Evolutionary conservation across 2,888 invertebrate genomes (phyloP), one percentile per base, ranked within the genome.

Genomic region (Philereme transversata): DNA sequence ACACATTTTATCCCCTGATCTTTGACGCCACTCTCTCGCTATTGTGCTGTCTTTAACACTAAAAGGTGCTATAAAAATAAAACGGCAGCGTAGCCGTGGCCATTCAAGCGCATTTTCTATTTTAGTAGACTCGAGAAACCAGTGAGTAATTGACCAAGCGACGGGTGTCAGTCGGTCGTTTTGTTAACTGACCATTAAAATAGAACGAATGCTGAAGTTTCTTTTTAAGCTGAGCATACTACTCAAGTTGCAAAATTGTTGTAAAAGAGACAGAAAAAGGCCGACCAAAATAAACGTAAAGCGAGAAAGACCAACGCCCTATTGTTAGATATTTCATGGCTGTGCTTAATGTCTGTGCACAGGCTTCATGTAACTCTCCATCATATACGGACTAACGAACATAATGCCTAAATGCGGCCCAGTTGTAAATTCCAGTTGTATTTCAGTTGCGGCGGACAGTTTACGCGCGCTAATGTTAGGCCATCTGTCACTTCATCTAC

Each of bases 1-100:
- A 65, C 64, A 65, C 56, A 56, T 61, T 59, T 64, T 62, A 65
- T 51, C 61, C 62, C 56, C 49, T 61, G 59, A 61, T 65, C 64
- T 63, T 51, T 53, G 55, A 65, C 49, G 56, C 54, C 49, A 57
- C 60, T 54, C 44, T 55, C 51, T 36, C 43, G 61, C 54, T 55
- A 52, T 72, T 68, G 62, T 65, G 60, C 34, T 55, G 62, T 54
- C 66, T 50, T 38, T 56, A 54, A 41, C 50, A 57, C 62, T 58
- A 60, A 64, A 64, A 60, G 50, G 60, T 44, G 60, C 57, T 57
- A 57, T 59, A 56, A 62, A 57, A 62, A 57, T 58, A 62, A 63
- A 63, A 55, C 55, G 55, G 49, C 10, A 51, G 54, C 44, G 46
- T 5, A 10, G n/a, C 36, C 35, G 45, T 56, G 22, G 46, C 55